Evolutionary conservation across 1,140 invertebrate species (phyloP), one percentile per base, ranked within the genome.

Genomic region (Archivesica marissinica): DNA sequence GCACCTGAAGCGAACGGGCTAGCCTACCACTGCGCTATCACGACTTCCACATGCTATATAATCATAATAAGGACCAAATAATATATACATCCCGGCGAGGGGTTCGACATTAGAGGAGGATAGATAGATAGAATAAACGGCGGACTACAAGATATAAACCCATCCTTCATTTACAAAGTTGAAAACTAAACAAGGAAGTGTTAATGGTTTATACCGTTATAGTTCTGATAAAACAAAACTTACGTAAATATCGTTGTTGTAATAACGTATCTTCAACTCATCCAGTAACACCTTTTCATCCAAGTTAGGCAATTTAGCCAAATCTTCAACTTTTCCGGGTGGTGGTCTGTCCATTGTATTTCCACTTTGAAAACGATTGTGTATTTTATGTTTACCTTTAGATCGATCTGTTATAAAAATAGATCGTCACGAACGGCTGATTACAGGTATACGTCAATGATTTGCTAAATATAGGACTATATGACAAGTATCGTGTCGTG

Each of bases 171-270:
- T n/a, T n/a, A n/a, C n/a, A n/a, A n/a, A n/a, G n/a, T n/a, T n/a
- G n/a, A n/a, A n/a, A n/a, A n/a, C n/a, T n/a, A n/a, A n/a, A 64
- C 59, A 35, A n/a, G 68, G 68, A 72, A 72, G 68, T 50, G 30
- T 15, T 30, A 20, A 72, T 7, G 33, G 9, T n/a, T 50, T 11
- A 20, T 7, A 35, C 28, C 28, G 28, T 30, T 64, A 33, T 7
- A 39, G 20, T 30, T 9, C 54, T 61, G 28, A 39, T 30, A 50
- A 9, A 76, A 52, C 30, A 38, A 56, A 54, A 91, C 93, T 93
- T 86, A 94, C 93, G 87, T 94, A 94, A 33, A 94, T 94, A 41
- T 89, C 76, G 77, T 93, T 86, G 7, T 88, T 88, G 56, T 70
- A 75, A 79, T 94, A 94, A 79, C 93, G 68, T 23, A 88, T 88